phyloP scores from a whole-genome alignment of 2,888 invertebrate genomes.

The Diogma glabrata region DNA sequence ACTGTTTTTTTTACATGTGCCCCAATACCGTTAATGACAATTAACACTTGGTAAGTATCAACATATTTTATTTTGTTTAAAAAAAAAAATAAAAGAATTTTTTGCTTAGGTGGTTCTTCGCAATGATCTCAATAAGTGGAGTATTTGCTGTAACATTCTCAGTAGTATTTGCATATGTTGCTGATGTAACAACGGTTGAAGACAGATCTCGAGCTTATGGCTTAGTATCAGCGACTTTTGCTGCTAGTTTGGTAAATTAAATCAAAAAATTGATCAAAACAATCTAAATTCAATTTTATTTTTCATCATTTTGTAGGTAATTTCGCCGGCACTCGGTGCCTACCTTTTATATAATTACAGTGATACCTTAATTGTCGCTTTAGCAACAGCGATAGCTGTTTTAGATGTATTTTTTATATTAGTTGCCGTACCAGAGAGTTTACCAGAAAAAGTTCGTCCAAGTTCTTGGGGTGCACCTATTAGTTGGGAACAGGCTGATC shows the following conservation, averaged over 20 bases:
- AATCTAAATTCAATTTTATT: conserved; percentile 9
- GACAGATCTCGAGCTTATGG: conserved; percentile 94
- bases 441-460: conserved; percentile 82
- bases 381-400: conserved; percentile 91
- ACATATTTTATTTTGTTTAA: conserved; percentile 4
- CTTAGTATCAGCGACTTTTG: conserved; percentile 96
- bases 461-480: conserved; percentile 77
- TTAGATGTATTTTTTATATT: conserved; percentile 97
- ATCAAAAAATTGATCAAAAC: conserved; percentile 2
- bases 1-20: conserved; percentile 98
- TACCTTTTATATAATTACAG: conserved; percentile 78
- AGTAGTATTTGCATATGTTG: conserved; percentile 98
- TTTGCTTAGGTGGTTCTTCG: conserved; percentile 86
- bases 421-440: conserved; percentile 94
- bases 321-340: conserved; percentile 92
- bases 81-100: background rate
- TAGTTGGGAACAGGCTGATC: conserved; percentile 97
- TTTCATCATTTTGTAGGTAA: conserved; percentile 46
- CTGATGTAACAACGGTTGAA: conserved; percentile 95
- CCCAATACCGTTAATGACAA: conserved; percentile 96
- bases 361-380: conserved; percentile 76
- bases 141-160: conserved; percentile 99
- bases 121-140: conserved; percentile 97
- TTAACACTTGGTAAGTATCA: conserved; percentile 79
- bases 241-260: conserved; percentile 79